These are phyloP conservation scores for Platysteira castanea DNA, from an alignment of 2,113 vertebrate species.

Conservation along the genomic window DNA sequence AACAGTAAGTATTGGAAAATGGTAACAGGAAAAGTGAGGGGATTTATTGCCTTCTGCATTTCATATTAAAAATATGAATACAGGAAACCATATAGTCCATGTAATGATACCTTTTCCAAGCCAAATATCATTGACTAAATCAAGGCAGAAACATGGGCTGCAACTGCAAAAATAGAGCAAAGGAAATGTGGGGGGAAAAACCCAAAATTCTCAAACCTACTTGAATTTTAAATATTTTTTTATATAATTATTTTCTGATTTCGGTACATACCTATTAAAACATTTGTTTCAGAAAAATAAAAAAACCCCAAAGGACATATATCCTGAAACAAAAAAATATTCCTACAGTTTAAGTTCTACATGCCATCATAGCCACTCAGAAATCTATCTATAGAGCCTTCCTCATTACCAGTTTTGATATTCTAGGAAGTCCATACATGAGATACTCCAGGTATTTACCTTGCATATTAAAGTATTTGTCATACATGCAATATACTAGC, in stretches of 20 bases:
- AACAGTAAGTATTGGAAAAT: background rate
- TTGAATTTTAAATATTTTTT: background rate
- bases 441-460: background rate
- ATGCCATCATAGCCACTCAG: background rate
- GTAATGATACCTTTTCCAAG: background rate
- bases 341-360: background rate
- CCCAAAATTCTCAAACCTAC: background rate
- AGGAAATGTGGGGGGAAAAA: background rate
- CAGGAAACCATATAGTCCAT: background rate
- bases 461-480: background rate
- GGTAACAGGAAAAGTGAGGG: background rate
- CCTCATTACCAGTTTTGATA: background rate
- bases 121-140: slow-evolving; percentile 37
- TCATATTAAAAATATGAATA: background rate
- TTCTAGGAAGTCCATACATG: background rate
- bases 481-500: background rate
- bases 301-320: background rate
- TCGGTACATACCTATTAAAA: background rate
- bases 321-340: background rate
- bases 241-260: slow-evolving; percentile 1
- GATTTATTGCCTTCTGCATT: background rate
- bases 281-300: background rate
- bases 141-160: background rate
- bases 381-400: background rate
- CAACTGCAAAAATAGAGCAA: slow-evolving; percentile 18